Conservation (phyloP, 53 echinoderm and acorn worm genomes). For the Apostichopus leukothele region DNA sequence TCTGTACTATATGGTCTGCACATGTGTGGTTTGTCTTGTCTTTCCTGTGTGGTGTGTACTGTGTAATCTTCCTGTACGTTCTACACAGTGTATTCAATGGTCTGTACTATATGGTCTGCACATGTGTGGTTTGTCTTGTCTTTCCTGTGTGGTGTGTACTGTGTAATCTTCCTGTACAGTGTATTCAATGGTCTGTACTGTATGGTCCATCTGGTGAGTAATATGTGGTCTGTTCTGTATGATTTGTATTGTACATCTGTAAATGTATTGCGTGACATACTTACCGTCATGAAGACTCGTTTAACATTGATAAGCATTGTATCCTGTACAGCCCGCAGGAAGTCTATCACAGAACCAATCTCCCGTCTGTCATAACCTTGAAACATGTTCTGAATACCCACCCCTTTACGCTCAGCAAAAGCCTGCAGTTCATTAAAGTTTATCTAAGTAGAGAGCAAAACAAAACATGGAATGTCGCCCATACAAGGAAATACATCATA, state of each 20-base stretch:
- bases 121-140: too few species aligned
- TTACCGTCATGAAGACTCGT: conserved; percentile 74
- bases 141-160: too few species aligned
- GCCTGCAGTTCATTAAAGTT: conserved; percentile 79
- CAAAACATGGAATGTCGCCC: background rate
- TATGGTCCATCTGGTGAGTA: background rate
- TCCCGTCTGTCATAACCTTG: conserved; percentile 69
- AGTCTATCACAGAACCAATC: conserved; percentile 53
- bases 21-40: too few species aligned
- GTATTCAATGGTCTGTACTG: too few species aligned
- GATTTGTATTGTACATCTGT: background rate
- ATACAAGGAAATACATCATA: too few species aligned
- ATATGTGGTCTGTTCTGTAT: background rate
- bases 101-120: too few species aligned
- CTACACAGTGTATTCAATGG: too few species aligned
- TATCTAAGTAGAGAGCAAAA: conserved; percentile 54
- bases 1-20: too few species aligned
- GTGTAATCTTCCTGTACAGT: too few species aligned
- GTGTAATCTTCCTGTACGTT: too few species aligned
- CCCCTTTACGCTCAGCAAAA: conserved; percentile 76
- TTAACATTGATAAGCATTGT: conserved; percentile 89
- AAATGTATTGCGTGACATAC: background rate
- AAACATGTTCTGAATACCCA: conserved; percentile 69
- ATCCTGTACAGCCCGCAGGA: conserved; percentile 70
- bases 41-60: too few species aligned